A percentile compares a stretch with the other conserved stretches of the same genome.
Evolutionary conservation across 2,797 vertebrate species (phyloP).

Genomic region (Brachyrhaphis roseni): DNA sequence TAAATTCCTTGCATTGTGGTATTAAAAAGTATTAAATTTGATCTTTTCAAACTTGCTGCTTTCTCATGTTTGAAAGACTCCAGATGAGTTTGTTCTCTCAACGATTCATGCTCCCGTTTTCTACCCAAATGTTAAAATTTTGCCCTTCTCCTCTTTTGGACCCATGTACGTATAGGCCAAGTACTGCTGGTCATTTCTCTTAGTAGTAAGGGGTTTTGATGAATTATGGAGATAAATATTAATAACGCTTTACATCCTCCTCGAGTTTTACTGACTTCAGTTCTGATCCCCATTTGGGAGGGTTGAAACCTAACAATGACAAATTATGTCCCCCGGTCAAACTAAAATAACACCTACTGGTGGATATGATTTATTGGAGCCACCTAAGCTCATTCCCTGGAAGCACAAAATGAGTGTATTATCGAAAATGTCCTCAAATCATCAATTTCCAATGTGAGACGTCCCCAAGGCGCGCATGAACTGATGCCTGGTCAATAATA

Average conservation of each 20-base stretch:
- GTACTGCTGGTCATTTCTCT: not conserved
- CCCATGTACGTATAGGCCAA: not conserved
- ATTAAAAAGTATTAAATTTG: not conserved
- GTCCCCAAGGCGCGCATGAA: not conserved
- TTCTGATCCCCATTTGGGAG: not conserved
- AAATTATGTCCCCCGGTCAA: not conserved
- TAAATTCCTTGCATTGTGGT: too few relatives aligned
- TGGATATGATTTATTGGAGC: not conserved
- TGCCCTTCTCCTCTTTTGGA: not conserved
- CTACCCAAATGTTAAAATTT: not conserved
- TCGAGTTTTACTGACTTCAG: not conserved
- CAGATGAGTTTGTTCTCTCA: not conserved
- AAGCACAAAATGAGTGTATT: not conserved
- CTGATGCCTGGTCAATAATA: not conserved
- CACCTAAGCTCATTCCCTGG: not conserved
- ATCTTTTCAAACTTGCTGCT: not conserved
- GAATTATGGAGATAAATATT: not conserved
- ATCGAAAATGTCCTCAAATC: not conserved
- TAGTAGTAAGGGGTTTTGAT: not conserved
- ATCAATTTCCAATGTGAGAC: not conserved
- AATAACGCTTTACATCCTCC: not conserved
- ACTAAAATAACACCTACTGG: constrained; percentile 1
- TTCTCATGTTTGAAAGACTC: not conserved
- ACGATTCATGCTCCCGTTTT: not conserved
- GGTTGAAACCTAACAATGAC: not conserved